Conservation (phyloP, 2,888 invertebrate genomes). For the Drosophila putrida region DNA sequence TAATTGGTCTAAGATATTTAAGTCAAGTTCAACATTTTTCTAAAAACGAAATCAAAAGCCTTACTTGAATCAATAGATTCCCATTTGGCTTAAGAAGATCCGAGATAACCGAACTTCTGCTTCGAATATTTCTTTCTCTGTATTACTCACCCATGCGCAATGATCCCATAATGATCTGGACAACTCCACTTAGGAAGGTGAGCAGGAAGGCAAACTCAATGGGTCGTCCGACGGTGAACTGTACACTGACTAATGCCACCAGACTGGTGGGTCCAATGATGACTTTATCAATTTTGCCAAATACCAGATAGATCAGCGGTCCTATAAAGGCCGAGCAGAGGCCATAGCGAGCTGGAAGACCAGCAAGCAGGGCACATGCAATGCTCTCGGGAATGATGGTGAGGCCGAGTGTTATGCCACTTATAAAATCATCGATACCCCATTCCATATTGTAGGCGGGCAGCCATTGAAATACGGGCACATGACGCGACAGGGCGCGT, state of each 20-base stretch:
- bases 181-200: slow-evolving; percentile 91
- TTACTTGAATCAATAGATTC: too few relatives aligned
- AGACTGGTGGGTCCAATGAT: slow-evolving; percentile 96
- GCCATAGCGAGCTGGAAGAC: slow-evolving; percentile 94
- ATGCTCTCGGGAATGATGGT: slow-evolving; percentile 97
- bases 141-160: slow-evolving; percentile 89
- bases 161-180: slow-evolving; percentile 92
- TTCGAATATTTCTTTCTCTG: too few relatives aligned
- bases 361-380: slow-evolving; percentile 95
- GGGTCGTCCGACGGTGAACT: slow-evolving; percentile 90
- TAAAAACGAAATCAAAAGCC: too few relatives aligned
- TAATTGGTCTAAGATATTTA: too few relatives aligned
- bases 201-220: slow-evolving; percentile 91
- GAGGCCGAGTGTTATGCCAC: slow-evolving; percentile 95
- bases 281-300: slow-evolving; percentile 93
- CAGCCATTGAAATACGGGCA: slow-evolving; percentile 83
- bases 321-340: slow-evolving; percentile 96
- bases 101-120: too few relatives aligned
- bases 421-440: slow-evolving; percentile 92
- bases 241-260: slow-evolving; percentile 91
- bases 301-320: slow-evolving; percentile 93
- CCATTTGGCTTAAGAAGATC: too few relatives aligned
- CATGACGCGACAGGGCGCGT: slow-evolving; percentile 57
- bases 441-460: slow-evolving; percentile 78
- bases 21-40: too few relatives aligned